Conservation (phyloP, 2,888 invertebrate species). For the Lapara coniferarum region DNA sequence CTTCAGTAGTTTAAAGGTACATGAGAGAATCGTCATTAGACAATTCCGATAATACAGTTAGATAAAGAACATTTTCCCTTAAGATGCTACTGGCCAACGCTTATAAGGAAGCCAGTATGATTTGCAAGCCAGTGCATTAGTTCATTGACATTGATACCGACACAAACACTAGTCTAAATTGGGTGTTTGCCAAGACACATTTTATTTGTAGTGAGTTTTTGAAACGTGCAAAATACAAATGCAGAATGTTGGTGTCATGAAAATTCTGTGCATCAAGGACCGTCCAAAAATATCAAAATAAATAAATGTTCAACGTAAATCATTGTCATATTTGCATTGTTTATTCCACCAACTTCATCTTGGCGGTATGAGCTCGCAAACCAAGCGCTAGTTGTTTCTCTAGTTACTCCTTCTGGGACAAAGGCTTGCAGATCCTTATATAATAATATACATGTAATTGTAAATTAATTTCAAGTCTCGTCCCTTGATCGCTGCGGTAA, state of each 20-base stretch:
- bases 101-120: not conserved
- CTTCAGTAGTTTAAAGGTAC: too few relatives aligned
- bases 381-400: too few relatives aligned
- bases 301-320: not conserved
- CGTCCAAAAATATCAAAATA: not conserved
- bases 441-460: too few relatives aligned
- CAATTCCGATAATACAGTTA: too few relatives aligned
- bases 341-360: too few relatives aligned
- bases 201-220: slow-evolving; percentile 56
- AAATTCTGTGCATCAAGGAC: not conserved
- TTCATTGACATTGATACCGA: slow-evolving; percentile 69
- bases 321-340: not conserved
- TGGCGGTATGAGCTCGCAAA: too few relatives aligned
- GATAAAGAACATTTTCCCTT: not conserved
- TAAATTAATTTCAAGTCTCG: not conserved
- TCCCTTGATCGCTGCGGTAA: not conserved
- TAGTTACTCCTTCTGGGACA: too few relatives aligned
- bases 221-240: slow-evolving; percentile 30
- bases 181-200: slow-evolving; percentile 64
- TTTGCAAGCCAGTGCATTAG: slow-evolving; percentile 44
- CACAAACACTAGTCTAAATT: slow-evolving; percentile 63
- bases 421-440: too few relatives aligned
- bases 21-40: too few relatives aligned
- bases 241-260: not conserved
- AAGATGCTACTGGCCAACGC: not conserved